Base-by-base conservation (phyloP, 2,888 invertebrate genomes). In the Pseudococcus viburni region DNA sequence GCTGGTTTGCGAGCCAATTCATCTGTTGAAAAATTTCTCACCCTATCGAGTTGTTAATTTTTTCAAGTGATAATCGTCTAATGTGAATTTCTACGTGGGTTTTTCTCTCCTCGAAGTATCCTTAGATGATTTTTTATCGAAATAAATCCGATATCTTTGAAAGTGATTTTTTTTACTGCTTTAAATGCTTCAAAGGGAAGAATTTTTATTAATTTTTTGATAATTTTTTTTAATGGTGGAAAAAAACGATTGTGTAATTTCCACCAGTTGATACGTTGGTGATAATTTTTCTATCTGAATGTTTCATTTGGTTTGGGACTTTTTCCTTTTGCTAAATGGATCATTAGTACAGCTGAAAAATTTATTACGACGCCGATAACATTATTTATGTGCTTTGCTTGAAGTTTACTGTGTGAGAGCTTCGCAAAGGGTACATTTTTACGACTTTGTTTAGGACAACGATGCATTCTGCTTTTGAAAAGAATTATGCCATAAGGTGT, bases 1-100 rank as follows among this genome's bases (percentile, higher is more conserved):
- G 73, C 73, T n/a, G 15, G 22, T 64, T 73, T 59, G 8, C n/a
- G 7, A 22, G 8, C n/a, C n/a, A n/a, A 73, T 73, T 73, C 73
- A 73, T 73, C 73, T 73, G 73, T 73, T 73, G 73, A 73, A 73
- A 73, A 73, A 73, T 8, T 33, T 73, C 73, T 33, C 33, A 73
- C 73, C 73, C 39, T 73, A 0, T 73, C 33, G 73, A 39, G 73
- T 73, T 7, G 73, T 17, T 73, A 73, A 73, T 73, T 73, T 73
- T 73, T 73, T 73, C 26, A 73, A 73, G 33, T 73, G 73, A 73
- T 73, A 73, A 64, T 73, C 39, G 73, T 73, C 9, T 42, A 33
- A 15, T 33, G 26, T 33, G 26, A 33, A 33, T 33, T 73, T 64
- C 3, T 64, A 11, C 11, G 19, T 0, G 0, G 11, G 26, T 73